These are phyloP conservation scores for Serrognathus titanus DNA, from an alignment of 2,888 invertebrate genomes.

Conservation along the genomic window DNA sequence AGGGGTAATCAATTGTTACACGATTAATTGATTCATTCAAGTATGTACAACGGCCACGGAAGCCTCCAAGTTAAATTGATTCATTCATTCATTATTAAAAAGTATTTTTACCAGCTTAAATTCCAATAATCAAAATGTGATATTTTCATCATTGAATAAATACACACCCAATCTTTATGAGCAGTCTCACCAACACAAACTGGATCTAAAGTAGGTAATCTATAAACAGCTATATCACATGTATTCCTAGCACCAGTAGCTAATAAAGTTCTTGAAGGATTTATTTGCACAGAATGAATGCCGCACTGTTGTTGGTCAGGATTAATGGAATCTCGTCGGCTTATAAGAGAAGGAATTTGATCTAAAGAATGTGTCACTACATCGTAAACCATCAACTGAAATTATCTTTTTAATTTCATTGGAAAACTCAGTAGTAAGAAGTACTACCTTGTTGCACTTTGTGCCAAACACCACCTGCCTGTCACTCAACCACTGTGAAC, in stretches of 20 bases:
- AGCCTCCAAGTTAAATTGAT: no score
- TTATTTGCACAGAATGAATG: conserved; percentile 90
- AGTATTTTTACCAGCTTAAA: no score
- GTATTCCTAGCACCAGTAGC: conserved; percentile 92
- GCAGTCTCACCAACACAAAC: conserved; percentile 88
- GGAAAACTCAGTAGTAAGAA: background rate
- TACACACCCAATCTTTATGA: conserved; percentile 81
- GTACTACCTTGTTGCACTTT: conserved; percentile 87
- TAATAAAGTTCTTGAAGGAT: conserved; percentile 84
- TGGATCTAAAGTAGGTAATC: conserved; percentile 91
- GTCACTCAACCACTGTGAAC: conserved; percentile 93
- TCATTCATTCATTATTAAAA: no score
- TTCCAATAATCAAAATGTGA: background rate
- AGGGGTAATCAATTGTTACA: no score
- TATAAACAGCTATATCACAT: conserved; percentile 86
- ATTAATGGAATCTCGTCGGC: conserved; percentile 55
- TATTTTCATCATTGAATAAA: background rate
- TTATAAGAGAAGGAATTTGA: conserved; percentile 82
- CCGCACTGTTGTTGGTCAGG: conserved; percentile 75
- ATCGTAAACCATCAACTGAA: conserved; percentile 86
- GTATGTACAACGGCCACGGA: no score
- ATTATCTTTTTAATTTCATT: conserved; percentile 17
- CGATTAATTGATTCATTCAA: no score
- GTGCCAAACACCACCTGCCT: conserved; percentile 95
- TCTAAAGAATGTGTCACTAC: conserved; percentile 81